phyloP scores from a whole-genome alignment of 2,888 invertebrate species.

The Drosophila phalerata region DNA sequence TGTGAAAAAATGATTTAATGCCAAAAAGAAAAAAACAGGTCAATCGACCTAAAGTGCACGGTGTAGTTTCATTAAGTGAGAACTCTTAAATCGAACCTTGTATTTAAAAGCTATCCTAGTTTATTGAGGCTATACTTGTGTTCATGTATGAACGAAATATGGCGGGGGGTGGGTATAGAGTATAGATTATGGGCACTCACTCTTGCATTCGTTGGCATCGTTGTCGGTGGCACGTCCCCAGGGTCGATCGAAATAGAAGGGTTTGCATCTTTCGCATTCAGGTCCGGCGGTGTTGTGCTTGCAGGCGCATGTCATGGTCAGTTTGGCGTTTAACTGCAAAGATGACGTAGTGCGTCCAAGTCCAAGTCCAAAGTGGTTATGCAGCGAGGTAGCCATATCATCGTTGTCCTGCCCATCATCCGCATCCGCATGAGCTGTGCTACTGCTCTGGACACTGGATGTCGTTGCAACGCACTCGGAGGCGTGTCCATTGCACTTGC shows the following conservation, averaged over 20 bases:
- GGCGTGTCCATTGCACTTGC: constrained; percentile 99
- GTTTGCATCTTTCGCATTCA: constrained; percentile 99
- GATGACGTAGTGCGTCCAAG: constrained; percentile 54
- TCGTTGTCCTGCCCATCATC: constrained; percentile 87
- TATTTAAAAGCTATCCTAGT: neutral
- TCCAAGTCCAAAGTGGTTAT: constrained; percentile 65
- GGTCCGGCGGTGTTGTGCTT: constrained; percentile 99
- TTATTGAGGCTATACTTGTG: neutral
- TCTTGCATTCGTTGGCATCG: constrained; percentile 99
- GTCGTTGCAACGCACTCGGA: constrained; percentile 91
- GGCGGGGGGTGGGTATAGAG: neutral
- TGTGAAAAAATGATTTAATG: no score
- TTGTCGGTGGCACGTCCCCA: constrained; percentile 98
- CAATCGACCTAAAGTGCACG: no score
- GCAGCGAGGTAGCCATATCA: constrained; percentile 47
- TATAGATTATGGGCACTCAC: constrained; percentile 87
- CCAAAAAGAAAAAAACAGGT: no score
- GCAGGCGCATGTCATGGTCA: constrained; percentile 96
- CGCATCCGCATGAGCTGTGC: constrained; percentile 72
- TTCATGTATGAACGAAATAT: neutral
- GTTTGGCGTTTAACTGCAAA: constrained; percentile 62
- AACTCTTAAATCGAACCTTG: neutral
- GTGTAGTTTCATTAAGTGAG: no score
- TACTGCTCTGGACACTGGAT: constrained; percentile 31
- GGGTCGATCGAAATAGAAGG: constrained; percentile 99